Evolutionary conservation across 2,888 invertebrate species (phyloP).

Genomic region (Dione vanillae): DNA sequence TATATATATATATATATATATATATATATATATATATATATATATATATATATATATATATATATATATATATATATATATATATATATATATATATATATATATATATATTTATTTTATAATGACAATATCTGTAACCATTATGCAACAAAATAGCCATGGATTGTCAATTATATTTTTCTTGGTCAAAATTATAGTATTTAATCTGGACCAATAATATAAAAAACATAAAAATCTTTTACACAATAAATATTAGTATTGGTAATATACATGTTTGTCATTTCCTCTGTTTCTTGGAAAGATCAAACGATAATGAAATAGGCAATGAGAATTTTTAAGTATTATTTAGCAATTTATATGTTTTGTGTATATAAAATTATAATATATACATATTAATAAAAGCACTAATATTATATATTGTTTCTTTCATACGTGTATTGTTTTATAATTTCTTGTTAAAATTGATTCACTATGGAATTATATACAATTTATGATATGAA

Average conservation of each 20-base stretch:
- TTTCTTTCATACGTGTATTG: no score
- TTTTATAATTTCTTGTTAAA: no score
- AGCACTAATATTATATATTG: slow-evolving; percentile 21
- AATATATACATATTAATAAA: slow-evolving; percentile 40
- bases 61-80: no score
- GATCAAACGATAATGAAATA: neutral
- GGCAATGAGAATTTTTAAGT: slow-evolving; percentile 18
- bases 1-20: no score
- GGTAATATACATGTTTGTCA: neutral
- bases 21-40: no score
- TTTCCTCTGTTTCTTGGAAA: neutral
- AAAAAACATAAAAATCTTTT: neutral
- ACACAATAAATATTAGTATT: neutral
- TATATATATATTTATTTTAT: no score
- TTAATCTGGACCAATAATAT: neutral
- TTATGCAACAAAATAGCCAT: neutral
- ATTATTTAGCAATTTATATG: slow-evolving; percentile 29
- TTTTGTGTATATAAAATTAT: slow-evolving; percentile 31
- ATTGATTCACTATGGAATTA: no score
- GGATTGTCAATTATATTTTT: neutral
- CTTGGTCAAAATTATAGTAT: neutral
- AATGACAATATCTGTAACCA: neutral
- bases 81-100: no score
- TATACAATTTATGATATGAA: no score
- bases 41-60: no score